Base-by-base conservation (phyloP, 2,888 invertebrate genomes). In the Lycocerus yunnanus region DNA sequence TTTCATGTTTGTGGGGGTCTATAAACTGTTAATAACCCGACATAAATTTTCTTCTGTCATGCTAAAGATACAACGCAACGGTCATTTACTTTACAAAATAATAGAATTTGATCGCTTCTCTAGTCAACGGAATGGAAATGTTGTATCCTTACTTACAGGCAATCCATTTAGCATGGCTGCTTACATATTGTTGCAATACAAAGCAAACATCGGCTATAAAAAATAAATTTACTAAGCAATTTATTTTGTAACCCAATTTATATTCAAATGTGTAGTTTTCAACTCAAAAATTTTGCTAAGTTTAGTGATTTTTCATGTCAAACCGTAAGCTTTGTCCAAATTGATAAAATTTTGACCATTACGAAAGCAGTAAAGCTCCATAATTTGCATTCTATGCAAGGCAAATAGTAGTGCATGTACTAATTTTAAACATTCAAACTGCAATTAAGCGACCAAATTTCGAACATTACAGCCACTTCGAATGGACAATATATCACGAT, bases 161-260 rank as follows among this genome's bases (percentile, higher is more conserved):
- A 63, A 63, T 63, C 61, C 61, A 63, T 63, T 63, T 20, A 63
- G n/a, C 61, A 63, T 63, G 18, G 61, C 61, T 63, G 61, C 61
- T 63, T 63, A 63, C 61, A 63, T 63, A 18, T 63, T 18, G 18
- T 16, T 20, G 61, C 18, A 63, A n/a, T 15, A 20, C 61, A 63
- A 63, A 20, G 61, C 61, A 63, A 63, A 63, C 20, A 20, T 20
- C n/a, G 43, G 4, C n/a, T 8, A 43, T 43, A 43, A 43, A 43
- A 43, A 43, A 43, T 43, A 43, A 43, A 43, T 43, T 27, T 27
- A 13, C 27, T 27, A 27, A 27, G 5, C 27, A 27, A 27, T 27
- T 43, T 43, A n/a, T n/a, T 43, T 43, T 6, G 43, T n/a, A 43
- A 6, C 43, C 43, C 43, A 43, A 43, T 43, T 43, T 43, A 43